Evolutionary conservation across 2,113 vertebrate species (phyloP).

Genomic region (Saguinus imperator): DNA sequence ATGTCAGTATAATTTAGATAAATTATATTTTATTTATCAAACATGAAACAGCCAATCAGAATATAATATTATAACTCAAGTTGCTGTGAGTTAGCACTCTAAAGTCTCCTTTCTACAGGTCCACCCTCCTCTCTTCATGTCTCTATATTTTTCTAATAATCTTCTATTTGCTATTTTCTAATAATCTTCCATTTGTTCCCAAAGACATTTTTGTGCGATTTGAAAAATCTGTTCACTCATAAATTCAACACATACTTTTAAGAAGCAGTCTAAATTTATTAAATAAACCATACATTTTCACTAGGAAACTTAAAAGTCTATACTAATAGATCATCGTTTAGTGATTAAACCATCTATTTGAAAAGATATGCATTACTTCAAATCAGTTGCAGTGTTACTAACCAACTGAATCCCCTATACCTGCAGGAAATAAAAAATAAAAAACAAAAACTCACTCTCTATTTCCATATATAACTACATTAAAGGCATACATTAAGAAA

Average conservation of each 20-base stretch:
- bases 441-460: background rate
- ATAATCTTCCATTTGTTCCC: background rate
- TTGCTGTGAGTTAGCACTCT: background rate
- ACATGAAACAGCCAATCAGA: background rate
- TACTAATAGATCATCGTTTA: background rate
- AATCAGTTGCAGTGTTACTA: background rate
- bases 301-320: background rate
- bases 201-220: background rate
- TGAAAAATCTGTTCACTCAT: background rate
- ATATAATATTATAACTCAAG: background rate
- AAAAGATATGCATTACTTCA: background rate
- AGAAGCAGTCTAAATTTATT: background rate
- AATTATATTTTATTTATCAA: background rate
- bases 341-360: background rate
- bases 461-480: background rate
- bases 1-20: background rate
- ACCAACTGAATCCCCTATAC: fast-evolving
- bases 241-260: background rate
- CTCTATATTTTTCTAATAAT: background rate
- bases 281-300: constrained; percentile 5
- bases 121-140: fast-evolving
- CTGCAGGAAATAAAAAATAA: background rate
- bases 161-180: too few relatives aligned
- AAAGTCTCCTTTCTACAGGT: fast-evolving
- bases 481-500: background rate